phyloP scores from a whole-genome alignment of 2,888 invertebrate species.

The Cephus sareptanus region DNA sequence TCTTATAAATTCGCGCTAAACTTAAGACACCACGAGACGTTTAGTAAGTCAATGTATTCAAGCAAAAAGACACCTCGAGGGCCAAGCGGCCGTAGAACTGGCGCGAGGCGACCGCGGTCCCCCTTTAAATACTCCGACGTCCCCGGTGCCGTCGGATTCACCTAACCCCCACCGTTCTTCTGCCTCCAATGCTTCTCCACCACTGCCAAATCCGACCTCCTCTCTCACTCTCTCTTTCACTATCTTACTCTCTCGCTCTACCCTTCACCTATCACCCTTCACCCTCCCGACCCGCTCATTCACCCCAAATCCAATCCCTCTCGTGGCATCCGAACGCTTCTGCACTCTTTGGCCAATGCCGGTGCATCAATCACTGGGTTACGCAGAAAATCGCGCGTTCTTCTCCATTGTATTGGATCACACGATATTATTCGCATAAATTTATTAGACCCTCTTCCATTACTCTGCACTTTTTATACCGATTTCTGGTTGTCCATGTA shows the following conservation, averaged over 20 bases:
- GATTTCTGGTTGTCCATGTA: neutral
- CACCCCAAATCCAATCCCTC: conserved; percentile 46
- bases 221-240: conserved; percentile 22
- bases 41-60: neutral
- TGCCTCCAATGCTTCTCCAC: conserved; percentile 5
- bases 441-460: neutral
- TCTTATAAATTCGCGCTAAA: neutral
- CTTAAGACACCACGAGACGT: neutral
- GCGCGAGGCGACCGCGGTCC: conserved; percentile 53
- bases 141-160: conserved; percentile 49
- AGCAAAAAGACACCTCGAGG: conserved; percentile 22
- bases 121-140: conserved; percentile 55
- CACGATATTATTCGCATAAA: neutral
- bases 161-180: conserved; percentile 38
- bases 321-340: neutral
- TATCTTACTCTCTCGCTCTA: conserved; percentile 17
- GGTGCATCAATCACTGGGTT: conserved; percentile 22
- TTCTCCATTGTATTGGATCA: neutral
- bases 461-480: neutral
- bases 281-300: conserved; percentile 33
- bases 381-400: conserved; percentile 13
- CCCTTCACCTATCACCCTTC: conserved; percentile 1
- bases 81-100: conserved; percentile 45
- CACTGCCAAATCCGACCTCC: conserved; percentile 8
- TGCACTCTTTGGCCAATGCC: neutral